These are phyloP conservation scores for Rhopalosiphum padi DNA, from an alignment of 1,140 invertebrate genomes.

Conservation along the genomic window DNA sequence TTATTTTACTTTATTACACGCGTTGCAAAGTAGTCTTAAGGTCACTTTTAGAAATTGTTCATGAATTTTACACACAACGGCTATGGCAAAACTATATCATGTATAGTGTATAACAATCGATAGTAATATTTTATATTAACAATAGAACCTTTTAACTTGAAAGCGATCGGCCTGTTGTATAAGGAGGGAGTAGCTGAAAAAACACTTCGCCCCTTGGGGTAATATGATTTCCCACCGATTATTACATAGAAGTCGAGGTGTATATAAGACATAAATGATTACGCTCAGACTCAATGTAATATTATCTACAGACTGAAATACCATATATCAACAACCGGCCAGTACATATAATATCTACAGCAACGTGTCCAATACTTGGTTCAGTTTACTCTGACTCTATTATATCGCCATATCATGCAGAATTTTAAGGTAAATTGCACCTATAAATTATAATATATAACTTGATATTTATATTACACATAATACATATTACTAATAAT, in stretches of 20 bases:
- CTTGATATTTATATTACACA: too few relatives aligned
- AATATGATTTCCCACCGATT: neutral
- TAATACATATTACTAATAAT: too few relatives aligned
- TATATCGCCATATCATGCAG: neutral
- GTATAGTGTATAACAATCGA: neutral
- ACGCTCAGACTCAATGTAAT: neutral
- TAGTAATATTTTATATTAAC: neutral
- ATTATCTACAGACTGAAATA: neutral
- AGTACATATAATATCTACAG: neutral
- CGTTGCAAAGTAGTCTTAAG: neutral
- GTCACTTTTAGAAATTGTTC: constrained; percentile 29
- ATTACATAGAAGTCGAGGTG: neutral
- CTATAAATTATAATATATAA: neutral
- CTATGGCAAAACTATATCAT: neutral
- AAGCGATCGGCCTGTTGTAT: neutral
- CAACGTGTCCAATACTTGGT: neutral
- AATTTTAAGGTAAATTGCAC: neutral
- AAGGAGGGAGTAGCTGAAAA: neutral
- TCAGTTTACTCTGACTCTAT: neutral
- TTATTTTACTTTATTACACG: neutral
- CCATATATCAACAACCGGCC: neutral
- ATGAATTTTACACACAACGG: neutral
- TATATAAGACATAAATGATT: neutral
- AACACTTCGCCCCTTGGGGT: neutral
- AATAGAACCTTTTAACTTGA: constrained; percentile 33